Evolutionary conservation across 2,113 vertebrate species (phyloP).

Genomic region (Chloebia gouldiae): DNA sequence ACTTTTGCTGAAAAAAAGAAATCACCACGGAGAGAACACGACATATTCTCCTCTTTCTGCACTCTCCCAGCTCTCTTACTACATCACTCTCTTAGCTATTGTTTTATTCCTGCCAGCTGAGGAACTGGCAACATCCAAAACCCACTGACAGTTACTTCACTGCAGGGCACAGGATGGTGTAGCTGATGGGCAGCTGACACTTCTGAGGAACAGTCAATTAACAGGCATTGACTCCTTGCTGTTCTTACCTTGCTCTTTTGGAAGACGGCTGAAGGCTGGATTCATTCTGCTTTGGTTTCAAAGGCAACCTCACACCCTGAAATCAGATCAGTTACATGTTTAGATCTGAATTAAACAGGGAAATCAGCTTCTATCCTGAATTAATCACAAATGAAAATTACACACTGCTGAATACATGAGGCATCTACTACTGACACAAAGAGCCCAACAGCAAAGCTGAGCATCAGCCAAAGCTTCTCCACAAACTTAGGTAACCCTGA

Average conservation of each 20-base stretch:
- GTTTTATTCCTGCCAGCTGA: not conserved
- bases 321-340: conserved; percentile 16
- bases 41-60: not conserved
- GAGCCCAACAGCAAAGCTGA: not conserved
- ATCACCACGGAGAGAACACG: not conserved
- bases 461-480: not conserved
- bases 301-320: conserved; percentile 83
- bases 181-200: not conserved
- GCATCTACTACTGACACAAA: not conserved
- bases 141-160: not conserved
- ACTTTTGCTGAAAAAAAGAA: not conserved
- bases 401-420: fast-evolving
- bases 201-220: not conserved
- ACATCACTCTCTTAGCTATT: not conserved
- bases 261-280: conserved; percentile 79
- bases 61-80: not conserved
- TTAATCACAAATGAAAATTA: not conserved
- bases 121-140: not conserved
- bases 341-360: not conserved
- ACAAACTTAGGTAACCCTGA: not conserved
- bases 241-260: conserved; percentile 88
- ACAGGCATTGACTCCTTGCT: fast-evolving
- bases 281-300: conserved; percentile 87
- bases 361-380: not conserved
- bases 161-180: not conserved